Conservation (phyloP, 2,888 invertebrate genomes). For the Ochropacha duplaris region DNA sequence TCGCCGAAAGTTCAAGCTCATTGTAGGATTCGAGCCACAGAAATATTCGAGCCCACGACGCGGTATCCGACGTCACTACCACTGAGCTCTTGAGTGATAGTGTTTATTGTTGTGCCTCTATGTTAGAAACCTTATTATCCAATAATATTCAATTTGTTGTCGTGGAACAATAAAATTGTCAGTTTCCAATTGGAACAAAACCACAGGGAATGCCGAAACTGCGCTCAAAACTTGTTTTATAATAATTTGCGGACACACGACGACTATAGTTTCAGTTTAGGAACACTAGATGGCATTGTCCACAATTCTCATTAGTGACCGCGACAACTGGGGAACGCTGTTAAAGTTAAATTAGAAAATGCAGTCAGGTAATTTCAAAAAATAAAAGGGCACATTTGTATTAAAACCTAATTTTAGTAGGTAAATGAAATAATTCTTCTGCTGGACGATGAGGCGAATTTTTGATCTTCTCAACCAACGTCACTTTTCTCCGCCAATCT, state of each 20-base stretch:
- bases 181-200: slow-evolving; percentile 42
- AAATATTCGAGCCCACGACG: too few relatives aligned
- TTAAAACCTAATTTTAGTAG: too few relatives aligned
- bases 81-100: too few relatives aligned
- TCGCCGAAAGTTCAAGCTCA: too few relatives aligned
- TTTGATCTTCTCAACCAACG: too few relatives aligned
- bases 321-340: slow-evolving; percentile 22
- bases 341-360: slow-evolving; percentile 26
- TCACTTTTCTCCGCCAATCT: too few relatives aligned
- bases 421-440: too few relatives aligned
- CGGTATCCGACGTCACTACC: too few relatives aligned
- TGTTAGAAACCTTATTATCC: slow-evolving; percentile 7
- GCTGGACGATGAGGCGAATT: too few relatives aligned
- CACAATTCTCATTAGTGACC: slow-evolving; percentile 40
- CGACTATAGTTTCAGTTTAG: slow-evolving; percentile 31
- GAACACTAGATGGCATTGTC: slow-evolving; percentile 27
- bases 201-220: slow-evolving; percentile 33
- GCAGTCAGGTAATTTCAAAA: slow-evolving; percentile 5
- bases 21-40: too few relatives aligned
- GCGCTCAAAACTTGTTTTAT: slow-evolving; percentile 47
- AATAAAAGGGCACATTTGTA: not conserved
- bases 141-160: slow-evolving; percentile 36
- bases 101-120: not conserved
- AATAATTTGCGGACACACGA: slow-evolving; percentile 49
- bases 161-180: slow-evolving; percentile 32